Percentiles rank a stretch among this genome's conserved stretches.
phyloP scores from a whole-genome alignment of 1,140 invertebrate genomes.

The Diabrotica virgifera region DNA sequence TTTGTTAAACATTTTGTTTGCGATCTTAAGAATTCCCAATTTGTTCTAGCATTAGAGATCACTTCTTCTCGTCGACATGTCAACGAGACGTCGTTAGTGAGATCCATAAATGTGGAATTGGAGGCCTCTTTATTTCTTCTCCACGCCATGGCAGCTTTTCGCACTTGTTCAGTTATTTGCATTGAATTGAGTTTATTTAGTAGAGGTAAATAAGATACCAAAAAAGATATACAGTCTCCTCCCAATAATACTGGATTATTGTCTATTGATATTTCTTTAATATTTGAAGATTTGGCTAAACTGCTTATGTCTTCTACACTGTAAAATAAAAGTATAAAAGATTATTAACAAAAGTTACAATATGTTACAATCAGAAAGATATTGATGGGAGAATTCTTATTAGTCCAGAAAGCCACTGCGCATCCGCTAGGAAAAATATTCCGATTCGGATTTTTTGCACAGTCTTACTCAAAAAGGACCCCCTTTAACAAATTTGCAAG shows the following conservation, averaged over 20 bases:
- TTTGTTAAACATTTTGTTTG: constrained; percentile 56
- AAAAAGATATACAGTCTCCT: constrained; percentile 72
- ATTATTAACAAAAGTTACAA: no score
- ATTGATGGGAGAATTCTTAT: no score
- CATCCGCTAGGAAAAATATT: no score
- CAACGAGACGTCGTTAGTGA: constrained; percentile 64
- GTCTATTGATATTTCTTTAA: constrained; percentile 81
- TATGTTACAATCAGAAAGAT: no score
- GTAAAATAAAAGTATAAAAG: constrained; percentile 37
- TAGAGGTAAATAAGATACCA: constrained; percentile 74
- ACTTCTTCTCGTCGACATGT: constrained; percentile 70
- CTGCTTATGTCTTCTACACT: constrained; percentile 81
- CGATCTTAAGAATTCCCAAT: constrained; percentile 71
- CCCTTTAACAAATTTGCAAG: no score
- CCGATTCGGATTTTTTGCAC: no score
- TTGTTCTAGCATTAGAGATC: constrained; percentile 76
- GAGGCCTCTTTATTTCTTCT: constrained; percentile 68
- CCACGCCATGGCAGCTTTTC: constrained; percentile 72
- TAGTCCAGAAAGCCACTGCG: no score
- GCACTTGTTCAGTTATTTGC: constrained; percentile 70
- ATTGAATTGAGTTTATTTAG: constrained; percentile 68
- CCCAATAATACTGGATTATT: constrained; percentile 77
- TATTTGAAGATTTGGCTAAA: constrained; percentile 66
- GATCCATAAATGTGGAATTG: constrained; percentile 63
- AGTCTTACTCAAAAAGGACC: no score